Evolutionary conservation across 2,797 vertebrate genomes (phyloP), one percentile per base, ranked within the genome.

Genomic region (Galago senegalensis): DNA sequence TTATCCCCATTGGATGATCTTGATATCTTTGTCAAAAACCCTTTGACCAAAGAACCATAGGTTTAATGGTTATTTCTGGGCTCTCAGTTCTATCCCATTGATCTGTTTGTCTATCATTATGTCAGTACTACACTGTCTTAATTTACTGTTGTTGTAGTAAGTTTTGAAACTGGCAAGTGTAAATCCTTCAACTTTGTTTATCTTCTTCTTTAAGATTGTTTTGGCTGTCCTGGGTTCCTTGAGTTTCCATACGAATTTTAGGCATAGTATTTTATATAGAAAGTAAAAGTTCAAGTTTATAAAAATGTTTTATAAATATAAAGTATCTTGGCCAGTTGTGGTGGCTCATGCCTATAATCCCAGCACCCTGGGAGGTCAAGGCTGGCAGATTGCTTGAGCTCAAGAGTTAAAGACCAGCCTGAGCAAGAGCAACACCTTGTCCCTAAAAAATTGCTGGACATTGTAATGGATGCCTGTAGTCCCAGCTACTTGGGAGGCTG

Each of bases 61-160:
- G 16, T 72, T 93, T 53, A 53, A 53, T 53, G 49, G 49, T 53
- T 82, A 76, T 91, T 91, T 94, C 87, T 70, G 46, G 75, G 56
- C 69, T 49, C 27, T 53, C 46, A 75, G 46, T 67, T 82, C 34
- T 83, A 13, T 63, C 58, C 73, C 17, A 23, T 46, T 75, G 5
- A 40, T 79, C 27, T 43, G 11, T 34, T 43, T 56, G 9, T 56
- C 56, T 87, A 0, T 31, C 14, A 2, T 29, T 53, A 23, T 34
- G 40, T 34, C 58, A 60, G 23, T 40, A 56, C 25, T 53, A 40
- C 29, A 69, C 79, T 29, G 3, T 61, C 49, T 61, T 65, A 25
- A 72, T 60, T 94, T 92, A 65, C 76, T 84, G 20, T 84, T 82
- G 81, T 91, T 85, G 49, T 87, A 80, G 17, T 83, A 87, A 46